Base-by-base conservation (phyloP, 1,140 invertebrate genomes). In the Globodera ellingtonae region DNA sequence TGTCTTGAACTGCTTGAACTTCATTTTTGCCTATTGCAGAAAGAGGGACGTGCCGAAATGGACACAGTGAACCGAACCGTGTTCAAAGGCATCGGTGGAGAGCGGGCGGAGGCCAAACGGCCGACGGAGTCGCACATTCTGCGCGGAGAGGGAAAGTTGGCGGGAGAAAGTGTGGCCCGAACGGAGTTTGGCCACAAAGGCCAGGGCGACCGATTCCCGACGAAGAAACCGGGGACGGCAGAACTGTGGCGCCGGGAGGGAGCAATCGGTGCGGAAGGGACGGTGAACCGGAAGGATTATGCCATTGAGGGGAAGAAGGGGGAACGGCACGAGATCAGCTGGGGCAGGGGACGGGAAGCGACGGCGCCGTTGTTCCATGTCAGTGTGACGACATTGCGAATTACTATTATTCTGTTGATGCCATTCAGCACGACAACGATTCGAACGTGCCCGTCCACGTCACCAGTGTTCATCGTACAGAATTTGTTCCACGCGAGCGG, bases 51-150 rank as follows among this genome's bases (percentile, higher is more conserved):
- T 2, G 21, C 35, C 8, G 79, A 79, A 5, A 48, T 18, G 24
- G 79, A 75, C 5, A 70, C 76, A 21, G 80, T 81, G 44, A 81
- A 66, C 21, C 80, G 75, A 0, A 78, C 65, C 1, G 80, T 70
- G 65, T 81, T 72, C 47, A 56, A 62, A 8, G 56, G 69, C 21
- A 66, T 44, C 15, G 50, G 44, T 5, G 80, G 79, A 9, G 80
- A 81, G 52, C 80, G 80, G 1, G 76, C n/a, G 62, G 80, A 81
- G 72, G 74, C 79, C n/a, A 48, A 67, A 46, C 52, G 65, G 35
- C 80, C 80, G 6, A 35, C 8, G 24, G 80, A 81, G 76, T 62
- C 79, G 10, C 72, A 79, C 35, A 72, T 81, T 50, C 24, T 81
- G n/a, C n/a, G 67, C n/a, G 47, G 13, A 13, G 78, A 81, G 6